Base-by-base conservation (phyloP, 2,888 invertebrate genomes). In the Ptilodon capucinus region DNA sequence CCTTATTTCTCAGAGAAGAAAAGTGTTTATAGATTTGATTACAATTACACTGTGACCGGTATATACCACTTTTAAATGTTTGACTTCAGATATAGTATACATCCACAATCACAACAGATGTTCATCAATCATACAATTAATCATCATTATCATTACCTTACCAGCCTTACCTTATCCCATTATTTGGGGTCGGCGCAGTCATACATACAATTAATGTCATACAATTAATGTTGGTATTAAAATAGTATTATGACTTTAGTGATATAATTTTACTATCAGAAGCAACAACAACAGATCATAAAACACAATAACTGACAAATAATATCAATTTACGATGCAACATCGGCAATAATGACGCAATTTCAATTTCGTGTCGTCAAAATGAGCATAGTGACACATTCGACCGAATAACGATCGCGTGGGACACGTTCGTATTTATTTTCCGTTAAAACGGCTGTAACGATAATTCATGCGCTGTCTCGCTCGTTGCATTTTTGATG, bases 401-500 rank as follows among this genome's bases (percentile, higher is more conserved):
- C 23, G 34, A 45, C 35, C 32, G 53, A 66, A 61, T 55, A 48
- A 44, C 57, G 51, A 46, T 34, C 48, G 44, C 44, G 35, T 44
- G 55, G 48, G 53, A 57, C 53, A 57, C 47, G 47, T 51, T 43
- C 46, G 57, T 69, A 74, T 74, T 72, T 74, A 74, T 74, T 68
- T 71, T 71, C 55, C 68, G 69, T 66, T 64, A 64, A 60, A 64
- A 54, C 55, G 30, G 52, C 51, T 59, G 54, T 57, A 53, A 58
- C 51, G 48, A 68, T 74, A 73, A 75, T 72, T 76, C 73, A 75
- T 77, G 73, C 74, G 70, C 57, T 64, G 71, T 71, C 71, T 70
- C 69, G 71, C 71, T 70, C 69, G 71, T 64, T 78, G 75, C 72
- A 76, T 77, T 74, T 79, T 78, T 79, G 77, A 79, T 79, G 76